Base-by-base conservation (phyloP, 2,797 vertebrate species). In the Rhinatrema bivittatum region DNA sequence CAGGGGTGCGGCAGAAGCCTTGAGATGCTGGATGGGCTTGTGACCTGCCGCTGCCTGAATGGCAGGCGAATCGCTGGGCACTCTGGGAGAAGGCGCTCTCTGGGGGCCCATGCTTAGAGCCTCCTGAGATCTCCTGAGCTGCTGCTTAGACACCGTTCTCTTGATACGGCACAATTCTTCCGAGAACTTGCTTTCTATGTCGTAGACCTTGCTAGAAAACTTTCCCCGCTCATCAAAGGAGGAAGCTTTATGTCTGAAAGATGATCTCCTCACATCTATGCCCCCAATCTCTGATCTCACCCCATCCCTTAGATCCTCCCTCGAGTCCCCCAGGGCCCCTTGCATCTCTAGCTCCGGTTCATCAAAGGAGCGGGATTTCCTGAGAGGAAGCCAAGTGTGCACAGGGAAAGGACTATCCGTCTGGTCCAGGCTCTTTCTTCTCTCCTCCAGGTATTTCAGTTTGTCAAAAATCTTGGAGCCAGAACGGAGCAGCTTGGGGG, bases 101-200 rank as follows among this genome's bases (percentile, higher is more conserved):
- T 73, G 60, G 65, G 85, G 11, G 10, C 62, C 57, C 0, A 68
- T 17, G 24, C 71, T 74, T 41, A 66, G 58, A 20, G 75, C 68
- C 64, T 85, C 80, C 35, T 84, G 84, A 0, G 94, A 97, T 56
- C 94, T 93, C 62, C 91, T 88, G 72, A 97, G 62, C 70, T 97
- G 91, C 59, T 94, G 91, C 57, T 91, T 93, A 15, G 91, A 93
- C 1, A 94, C 84, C 1, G 95, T 89, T 56, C 87, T 83, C 52
- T 96, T 97, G 50, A 99, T 93, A 30, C 94, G 90, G 32, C 88
- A 89, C 30, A 99, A 80, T 64, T 99, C 95, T 64, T 92, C 90
- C 0, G 91, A 89, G 56, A 99, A 96, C 56, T 91, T 94, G 67
- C 90, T 85, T 76, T 97, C 94, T 2, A 99, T 88, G 60, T 94